Evolutionary conservation across 2,797 vertebrate genomes (phyloP).

Genomic region (Champsocephalus gunnari): DNA sequence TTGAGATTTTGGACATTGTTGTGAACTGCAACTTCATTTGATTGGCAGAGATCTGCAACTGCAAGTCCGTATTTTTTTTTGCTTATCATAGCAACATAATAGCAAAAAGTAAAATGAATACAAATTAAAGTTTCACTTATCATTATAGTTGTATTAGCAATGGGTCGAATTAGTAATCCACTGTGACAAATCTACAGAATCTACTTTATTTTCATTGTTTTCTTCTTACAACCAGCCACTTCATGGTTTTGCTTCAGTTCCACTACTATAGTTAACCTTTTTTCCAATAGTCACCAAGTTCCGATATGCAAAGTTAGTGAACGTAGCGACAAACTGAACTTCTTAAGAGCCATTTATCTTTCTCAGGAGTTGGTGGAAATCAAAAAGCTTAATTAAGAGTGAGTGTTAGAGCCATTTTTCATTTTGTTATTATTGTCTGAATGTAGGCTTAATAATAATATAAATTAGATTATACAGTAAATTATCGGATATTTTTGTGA

Average conservation of each 20-base stretch:
- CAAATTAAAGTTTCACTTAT: background rate
- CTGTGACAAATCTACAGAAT: background rate
- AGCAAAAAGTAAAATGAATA: background rate
- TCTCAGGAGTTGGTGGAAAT: background rate
- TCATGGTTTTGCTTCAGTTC: background rate
- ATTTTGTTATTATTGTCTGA: too few relatives aligned
- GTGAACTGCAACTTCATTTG: too few relatives aligned
- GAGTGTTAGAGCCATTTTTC: too few relatives aligned
- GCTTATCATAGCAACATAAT: conserved; percentile 1
- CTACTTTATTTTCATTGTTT: background rate
- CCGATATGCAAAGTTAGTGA: background rate
- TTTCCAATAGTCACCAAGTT: background rate
- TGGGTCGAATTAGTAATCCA: background rate
- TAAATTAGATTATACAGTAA: too few relatives aligned
- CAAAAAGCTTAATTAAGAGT: background rate
- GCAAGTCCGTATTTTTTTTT: too few relatives aligned
- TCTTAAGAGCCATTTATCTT: background rate
- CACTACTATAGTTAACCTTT: too few relatives aligned
- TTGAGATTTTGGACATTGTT: too few relatives aligned
- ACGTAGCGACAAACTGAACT: background rate
- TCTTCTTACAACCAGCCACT: too few relatives aligned
- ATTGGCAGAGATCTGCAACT: too few relatives aligned
- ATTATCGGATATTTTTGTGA: too few relatives aligned
- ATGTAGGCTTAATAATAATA: too few relatives aligned
- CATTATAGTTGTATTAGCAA: background rate